These are phyloP conservation scores for Darevskia mixta DNA, from an alignment of 2,797 vertebrate genomes.

Conservation along the genomic window DNA sequence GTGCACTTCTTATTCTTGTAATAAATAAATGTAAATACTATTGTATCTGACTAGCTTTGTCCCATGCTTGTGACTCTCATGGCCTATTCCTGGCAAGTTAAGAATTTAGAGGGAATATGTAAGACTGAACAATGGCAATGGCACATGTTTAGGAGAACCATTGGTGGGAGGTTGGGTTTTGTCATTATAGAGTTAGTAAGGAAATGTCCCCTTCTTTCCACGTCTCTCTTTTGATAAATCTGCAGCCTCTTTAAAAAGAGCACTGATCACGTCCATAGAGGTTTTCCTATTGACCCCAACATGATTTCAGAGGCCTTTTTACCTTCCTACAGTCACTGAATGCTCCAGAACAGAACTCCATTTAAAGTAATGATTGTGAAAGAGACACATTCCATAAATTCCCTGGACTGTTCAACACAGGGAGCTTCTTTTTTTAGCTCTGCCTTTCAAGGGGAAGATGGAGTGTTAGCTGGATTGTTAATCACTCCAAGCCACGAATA, in stretches of 20 bases:
- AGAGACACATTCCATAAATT: not conserved
- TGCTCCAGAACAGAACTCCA: not conserved
- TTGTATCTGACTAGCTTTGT: too few species aligned
- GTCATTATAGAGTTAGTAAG: too few species aligned
- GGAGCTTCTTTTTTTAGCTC: not conserved
- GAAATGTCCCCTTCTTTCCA: not conserved
- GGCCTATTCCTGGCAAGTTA: too few species aligned
- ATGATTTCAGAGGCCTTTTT: not conserved
- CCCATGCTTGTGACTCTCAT: too few species aligned
- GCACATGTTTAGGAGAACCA: too few species aligned
- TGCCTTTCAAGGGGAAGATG: not conserved
- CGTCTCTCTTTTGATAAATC: not conserved
- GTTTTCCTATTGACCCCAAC: not conserved
- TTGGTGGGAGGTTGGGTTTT: too few species aligned
- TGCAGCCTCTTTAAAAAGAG: not conserved
- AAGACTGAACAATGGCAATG: too few species aligned
- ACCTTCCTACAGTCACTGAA: not conserved
- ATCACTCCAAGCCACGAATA: not conserved
- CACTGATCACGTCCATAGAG: not conserved
- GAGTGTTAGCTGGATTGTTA: not conserved
- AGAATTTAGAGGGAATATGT: too few species aligned
- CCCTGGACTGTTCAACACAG: not conserved
- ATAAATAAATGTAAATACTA: too few species aligned
- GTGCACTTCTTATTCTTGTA: too few species aligned
- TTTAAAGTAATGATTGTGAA: conserved; percentile 6